Percentiles rank a stretch among this genome's conserved stretches.
phyloP scores from a whole-genome alignment of 2,888 invertebrate species.

The Onchidella celtica region DNA sequence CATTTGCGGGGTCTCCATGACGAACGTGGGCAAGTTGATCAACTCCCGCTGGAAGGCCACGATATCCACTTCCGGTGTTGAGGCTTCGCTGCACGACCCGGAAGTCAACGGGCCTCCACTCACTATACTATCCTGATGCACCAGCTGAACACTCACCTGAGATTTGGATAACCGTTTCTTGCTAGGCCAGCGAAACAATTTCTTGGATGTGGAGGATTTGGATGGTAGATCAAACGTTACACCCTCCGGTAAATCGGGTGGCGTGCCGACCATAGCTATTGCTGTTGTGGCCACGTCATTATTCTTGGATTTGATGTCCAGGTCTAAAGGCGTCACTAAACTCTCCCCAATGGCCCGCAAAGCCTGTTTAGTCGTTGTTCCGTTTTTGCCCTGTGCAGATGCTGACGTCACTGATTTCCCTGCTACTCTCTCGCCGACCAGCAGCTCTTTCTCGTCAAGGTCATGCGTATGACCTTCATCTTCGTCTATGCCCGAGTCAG shows the following conservation, averaged over 20 bases:
- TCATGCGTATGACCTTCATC: constrained; percentile 41
- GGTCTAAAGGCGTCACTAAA: constrained; percentile 75
- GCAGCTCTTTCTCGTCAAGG: constrained; percentile 31
- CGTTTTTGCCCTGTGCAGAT: constrained; percentile 59
- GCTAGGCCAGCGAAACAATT: constrained; percentile 79
- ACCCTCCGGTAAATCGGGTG: constrained; percentile 31
- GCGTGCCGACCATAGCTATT: not conserved
- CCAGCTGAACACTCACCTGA: constrained; percentile 68
- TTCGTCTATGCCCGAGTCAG: constrained; percentile 46
- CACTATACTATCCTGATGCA: constrained; percentile 58
- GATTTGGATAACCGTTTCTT: constrained; percentile 78
- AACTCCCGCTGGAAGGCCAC: constrained; percentile 83
- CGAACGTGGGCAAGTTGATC: constrained; percentile 82
- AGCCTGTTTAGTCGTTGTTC: constrained; percentile 70
- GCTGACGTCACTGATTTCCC: not conserved
- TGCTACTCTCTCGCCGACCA: not conserved
- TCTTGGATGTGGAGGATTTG: constrained; percentile 49
- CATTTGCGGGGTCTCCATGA: constrained; percentile 75
- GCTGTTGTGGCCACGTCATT: constrained; percentile 27
- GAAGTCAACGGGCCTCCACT: constrained; percentile 54
- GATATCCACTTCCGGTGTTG: constrained; percentile 80
- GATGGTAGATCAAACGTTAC: constrained; percentile 32
- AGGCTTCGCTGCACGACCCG: constrained; percentile 52
- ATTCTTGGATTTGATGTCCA: constrained; percentile 59
- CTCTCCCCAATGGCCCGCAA: constrained; percentile 77